Evolutionary conservation across 2,797 vertebrate genomes (phyloP), one percentile per base, ranked within the genome.

Genomic region (Falco novaeseelandiae): DNA sequence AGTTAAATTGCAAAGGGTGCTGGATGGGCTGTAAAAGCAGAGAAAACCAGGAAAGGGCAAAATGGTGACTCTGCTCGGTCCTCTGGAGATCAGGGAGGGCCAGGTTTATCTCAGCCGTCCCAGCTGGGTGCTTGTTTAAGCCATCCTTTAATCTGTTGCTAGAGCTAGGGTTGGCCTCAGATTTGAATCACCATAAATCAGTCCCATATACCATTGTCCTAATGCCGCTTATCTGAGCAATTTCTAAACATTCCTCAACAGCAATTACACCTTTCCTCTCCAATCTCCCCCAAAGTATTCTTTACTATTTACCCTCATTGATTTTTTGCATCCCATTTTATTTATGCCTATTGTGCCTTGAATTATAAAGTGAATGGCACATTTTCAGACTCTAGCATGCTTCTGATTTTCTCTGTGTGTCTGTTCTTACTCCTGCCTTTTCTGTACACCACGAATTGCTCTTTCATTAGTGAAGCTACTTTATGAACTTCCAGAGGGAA

Each of bases 161-260:
- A 88, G 86, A 83, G 83, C 69, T 27, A 51, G 77, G 71, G 44
- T 69, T 67, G 79, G 89, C 62, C 80, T 89, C 65, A 81, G 84
- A 86, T 95, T 90, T 86, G 87, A 96, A 91, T 90, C 87, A 61
- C 52, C 1, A 8, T 42, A 36, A 90, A 51, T 57, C 80, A 85
- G 65, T 27, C 59, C 85, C 78, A 87, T 93, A 83, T 92, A 87
- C 59, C 76, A 93, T 88, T 95, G 93, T 91, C 77, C 89, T 93
- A 91, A 97, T 96, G 62, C 73, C 55, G 90, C 93, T 94, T 97
- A 97, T 97, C 96, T 95, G 74, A 69, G 58, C 87, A 93, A 83
- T 72, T 96, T 94, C 93, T 83, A 69, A 96, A 94, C 83, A 69
- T 95, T 95, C 76, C 85, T 90, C 88, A 82, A 83, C 88, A 90